A percentile compares a stretch with the other conserved stretches of the same genome.
Conservation (phyloP, 2,797 vertebrate species). For the Megalops cyprinoides region DNA sequence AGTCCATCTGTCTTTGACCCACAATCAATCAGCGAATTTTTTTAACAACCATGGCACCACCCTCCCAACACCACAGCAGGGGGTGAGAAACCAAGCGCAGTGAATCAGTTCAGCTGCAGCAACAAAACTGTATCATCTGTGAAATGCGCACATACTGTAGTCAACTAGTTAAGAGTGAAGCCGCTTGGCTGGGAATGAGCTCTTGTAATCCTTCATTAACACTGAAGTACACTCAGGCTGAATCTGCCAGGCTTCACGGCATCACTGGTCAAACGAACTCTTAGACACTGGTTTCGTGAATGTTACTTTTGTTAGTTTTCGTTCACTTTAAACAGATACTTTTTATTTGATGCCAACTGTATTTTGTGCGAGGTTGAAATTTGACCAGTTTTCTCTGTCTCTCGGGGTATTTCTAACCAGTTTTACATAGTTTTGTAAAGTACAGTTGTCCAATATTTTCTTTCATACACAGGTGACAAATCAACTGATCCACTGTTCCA, state of each 20-base stretch:
- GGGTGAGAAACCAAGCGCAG: neutral
- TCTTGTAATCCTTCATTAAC: conserved; percentile 1
- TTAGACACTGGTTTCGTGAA: no score
- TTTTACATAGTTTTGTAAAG: neutral
- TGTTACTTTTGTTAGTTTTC: neutral
- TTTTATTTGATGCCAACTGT: neutral
- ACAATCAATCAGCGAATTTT: conserved; percentile 6
- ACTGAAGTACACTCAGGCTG: no score
- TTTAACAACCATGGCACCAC: neutral
- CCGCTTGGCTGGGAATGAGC: neutral
- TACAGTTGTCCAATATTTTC: neutral
- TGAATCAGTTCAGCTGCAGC: neutral
- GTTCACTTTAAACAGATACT: neutral
- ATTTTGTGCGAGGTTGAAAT: neutral
- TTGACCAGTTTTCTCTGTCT: neutral
- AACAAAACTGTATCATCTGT: neutral
- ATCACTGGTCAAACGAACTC: neutral
- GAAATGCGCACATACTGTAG: no score
- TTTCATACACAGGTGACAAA: neutral
- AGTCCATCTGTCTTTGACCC: conserved; percentile 17
- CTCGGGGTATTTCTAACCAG: neutral
- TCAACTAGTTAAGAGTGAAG: neutral
- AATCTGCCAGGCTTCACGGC: neutral
- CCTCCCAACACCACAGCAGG: conserved; percentile 10
- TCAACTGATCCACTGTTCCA: neutral